Evolutionary conservation across 2,888 invertebrate species (phyloP).

Genomic region (Seira ritae): DNA sequence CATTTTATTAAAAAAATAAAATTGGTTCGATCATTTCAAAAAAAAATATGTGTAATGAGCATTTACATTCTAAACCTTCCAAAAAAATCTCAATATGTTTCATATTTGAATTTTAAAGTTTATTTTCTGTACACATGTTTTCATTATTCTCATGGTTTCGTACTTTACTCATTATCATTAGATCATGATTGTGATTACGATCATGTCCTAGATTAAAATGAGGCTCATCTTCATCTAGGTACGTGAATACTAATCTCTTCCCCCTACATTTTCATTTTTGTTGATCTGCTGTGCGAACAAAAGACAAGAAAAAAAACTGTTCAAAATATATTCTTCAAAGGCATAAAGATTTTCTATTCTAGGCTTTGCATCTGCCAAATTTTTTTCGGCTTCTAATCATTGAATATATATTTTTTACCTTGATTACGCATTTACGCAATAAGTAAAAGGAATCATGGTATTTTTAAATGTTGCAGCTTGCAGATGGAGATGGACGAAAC

Average conservation of each 20-base stretch:
- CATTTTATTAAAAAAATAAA: too few relatives aligned
- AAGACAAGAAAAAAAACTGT: background rate
- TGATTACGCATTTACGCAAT: conserved; percentile 32
- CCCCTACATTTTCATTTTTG: background rate
- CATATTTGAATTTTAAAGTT: too few relatives aligned
- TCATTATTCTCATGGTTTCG: too few relatives aligned
- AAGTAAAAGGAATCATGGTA: conserved; percentile 41
- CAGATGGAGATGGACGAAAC: background rate
- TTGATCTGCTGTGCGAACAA: too few relatives aligned
- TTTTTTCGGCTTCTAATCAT: conserved; percentile 5
- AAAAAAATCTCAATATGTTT: too few relatives aligned
- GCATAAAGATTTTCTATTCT: background rate
- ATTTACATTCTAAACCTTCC: too few relatives aligned
- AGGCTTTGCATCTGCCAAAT: conserved; percentile 23
- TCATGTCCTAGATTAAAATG: conserved; percentile 52
- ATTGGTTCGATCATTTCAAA: too few relatives aligned
- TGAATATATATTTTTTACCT: conserved; percentile 1
- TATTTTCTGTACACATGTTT: too few relatives aligned
- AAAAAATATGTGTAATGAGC: too few relatives aligned
- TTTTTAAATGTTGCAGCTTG: conserved; percentile 4
- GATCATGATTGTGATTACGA: conserved; percentile 49
- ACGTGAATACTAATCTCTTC: background rate
- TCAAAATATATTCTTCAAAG: background rate
- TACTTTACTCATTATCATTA: conserved; percentile 29
- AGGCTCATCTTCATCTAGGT: conserved; percentile 30